Evolutionary conservation across 2,797 vertebrate genomes (phyloP).

Genomic region (Phrynocephalus guinanensis): DNA sequence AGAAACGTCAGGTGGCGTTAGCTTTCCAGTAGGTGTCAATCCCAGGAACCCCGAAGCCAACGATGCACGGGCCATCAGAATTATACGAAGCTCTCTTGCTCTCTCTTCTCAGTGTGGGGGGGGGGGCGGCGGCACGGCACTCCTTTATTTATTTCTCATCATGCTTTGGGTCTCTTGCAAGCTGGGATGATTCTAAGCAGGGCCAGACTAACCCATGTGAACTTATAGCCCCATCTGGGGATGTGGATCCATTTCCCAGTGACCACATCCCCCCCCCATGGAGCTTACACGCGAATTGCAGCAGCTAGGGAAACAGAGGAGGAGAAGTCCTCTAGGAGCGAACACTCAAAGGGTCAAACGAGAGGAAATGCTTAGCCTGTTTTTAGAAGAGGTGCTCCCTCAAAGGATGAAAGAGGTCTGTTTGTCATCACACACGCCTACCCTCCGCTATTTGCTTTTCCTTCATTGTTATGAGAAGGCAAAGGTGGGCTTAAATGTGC

Average conservation of each 20-base stretch:
- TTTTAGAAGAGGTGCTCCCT: too few relatives aligned
- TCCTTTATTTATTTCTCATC: not conserved
- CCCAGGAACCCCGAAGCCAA: not conserved
- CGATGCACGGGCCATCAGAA: not conserved
- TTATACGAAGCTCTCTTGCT: not conserved
- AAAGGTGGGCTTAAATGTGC: too few relatives aligned
- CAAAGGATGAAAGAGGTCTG: too few relatives aligned
- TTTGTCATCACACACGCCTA: too few relatives aligned
- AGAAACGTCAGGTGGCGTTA: fast-evolving
- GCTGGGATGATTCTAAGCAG: not conserved
- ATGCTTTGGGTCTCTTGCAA: not conserved
- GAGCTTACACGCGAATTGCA: not conserved
- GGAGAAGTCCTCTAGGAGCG: not conserved
- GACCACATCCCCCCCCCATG: too few relatives aligned
- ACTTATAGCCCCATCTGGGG: not conserved
- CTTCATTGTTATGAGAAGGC: too few relatives aligned
- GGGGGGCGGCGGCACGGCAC: not conserved
- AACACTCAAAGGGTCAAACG: too few relatives aligned
- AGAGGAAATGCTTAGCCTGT: too few relatives aligned
- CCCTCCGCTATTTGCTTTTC: too few relatives aligned
- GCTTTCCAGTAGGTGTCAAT: not conserved
- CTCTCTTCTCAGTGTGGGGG: not conserved
- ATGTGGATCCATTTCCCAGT: not conserved
- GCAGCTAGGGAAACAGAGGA: too few relatives aligned
- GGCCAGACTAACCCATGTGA: too few relatives aligned